A percentile compares a stretch with the other conserved stretches of the same genome.
Evolutionary conservation across 2,888 invertebrate genomes (phyloP).

Genomic region (Sympetrum striolatum): DNA sequence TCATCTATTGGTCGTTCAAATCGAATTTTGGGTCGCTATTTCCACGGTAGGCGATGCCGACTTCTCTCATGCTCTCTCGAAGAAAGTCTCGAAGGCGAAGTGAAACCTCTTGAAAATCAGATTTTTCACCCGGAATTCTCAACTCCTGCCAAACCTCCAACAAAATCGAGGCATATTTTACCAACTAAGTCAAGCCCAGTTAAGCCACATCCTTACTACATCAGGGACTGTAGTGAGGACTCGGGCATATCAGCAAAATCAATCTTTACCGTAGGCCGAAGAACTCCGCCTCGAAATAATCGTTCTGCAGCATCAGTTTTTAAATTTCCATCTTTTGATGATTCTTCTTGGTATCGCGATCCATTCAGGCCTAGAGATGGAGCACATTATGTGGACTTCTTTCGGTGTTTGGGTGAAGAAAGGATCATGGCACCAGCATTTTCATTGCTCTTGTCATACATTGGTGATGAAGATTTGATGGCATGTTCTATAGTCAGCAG

Average conservation of each 20-base stretch:
- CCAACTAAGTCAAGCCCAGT: background rate
- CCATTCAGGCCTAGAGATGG: constrained; percentile 10
- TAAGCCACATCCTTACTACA: constrained; percentile 6
- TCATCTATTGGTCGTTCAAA: background rate
- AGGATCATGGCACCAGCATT: constrained; percentile 8
- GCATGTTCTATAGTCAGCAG: constrained; percentile 50
- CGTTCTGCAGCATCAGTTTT: background rate
- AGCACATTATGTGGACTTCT: constrained; percentile 37
- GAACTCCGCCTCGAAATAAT: background rate
- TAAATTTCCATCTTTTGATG: background rate
- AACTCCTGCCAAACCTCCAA: background rate
- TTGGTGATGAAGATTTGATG: constrained; percentile 49
- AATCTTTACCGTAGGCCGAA: background rate
- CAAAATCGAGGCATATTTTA: background rate
- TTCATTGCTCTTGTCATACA: constrained; percentile 45
- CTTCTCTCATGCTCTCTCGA: background rate
- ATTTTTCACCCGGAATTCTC: background rate
- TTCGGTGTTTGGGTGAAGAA: constrained; percentile 28
- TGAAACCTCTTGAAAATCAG: background rate
- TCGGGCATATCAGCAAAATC: background rate
- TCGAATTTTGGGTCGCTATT: background rate
- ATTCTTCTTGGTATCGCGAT: background rate
- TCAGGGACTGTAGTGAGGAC: background rate
- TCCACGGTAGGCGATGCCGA: background rate
- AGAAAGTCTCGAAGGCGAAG: background rate